Evolutionary conservation across 2,888 invertebrate species (phyloP).

Genomic region (Eupeodes latifasciatus): DNA sequence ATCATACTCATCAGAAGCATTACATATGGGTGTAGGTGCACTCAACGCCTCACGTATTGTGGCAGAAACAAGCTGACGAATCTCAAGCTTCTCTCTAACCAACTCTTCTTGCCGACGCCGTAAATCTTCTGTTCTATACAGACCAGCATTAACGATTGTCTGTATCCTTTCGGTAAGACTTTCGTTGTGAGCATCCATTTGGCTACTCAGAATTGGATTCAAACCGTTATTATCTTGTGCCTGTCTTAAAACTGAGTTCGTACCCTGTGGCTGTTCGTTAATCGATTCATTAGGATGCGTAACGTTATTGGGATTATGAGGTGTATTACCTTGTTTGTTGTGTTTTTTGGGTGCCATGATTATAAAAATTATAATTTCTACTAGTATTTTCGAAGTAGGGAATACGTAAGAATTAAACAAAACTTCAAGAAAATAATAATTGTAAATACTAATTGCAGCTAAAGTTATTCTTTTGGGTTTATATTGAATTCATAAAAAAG

Average conservation of each 20-base stretch:
- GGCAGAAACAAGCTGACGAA: too few species aligned
- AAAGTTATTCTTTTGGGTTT: background rate
- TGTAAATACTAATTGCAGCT: background rate
- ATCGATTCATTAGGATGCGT: background rate
- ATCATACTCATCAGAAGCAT: too few species aligned
- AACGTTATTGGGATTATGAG: slow-evolving; percentile 4
- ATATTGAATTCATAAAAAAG: background rate
- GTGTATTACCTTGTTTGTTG: slow-evolving; percentile 4
- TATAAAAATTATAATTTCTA: background rate
- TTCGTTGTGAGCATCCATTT: too few species aligned
- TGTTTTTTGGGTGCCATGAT: slow-evolving; percentile 1
- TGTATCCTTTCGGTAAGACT: too few species aligned
- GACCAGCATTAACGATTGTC: too few species aligned
- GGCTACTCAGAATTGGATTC: background rate
- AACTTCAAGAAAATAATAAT: background rate
- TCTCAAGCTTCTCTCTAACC: too few species aligned
- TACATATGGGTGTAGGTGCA: too few species aligned
- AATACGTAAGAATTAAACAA: background rate
- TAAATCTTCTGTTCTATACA: too few species aligned
- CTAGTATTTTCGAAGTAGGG: background rate
- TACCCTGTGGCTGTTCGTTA: background rate
- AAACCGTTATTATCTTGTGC: background rate
- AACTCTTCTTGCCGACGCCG: too few species aligned
- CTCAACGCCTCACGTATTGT: too few species aligned
- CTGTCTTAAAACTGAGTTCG: background rate